phyloP scores from a whole-genome alignment of 2,113 vertebrate species.

The Oncorhynchus kisutch region DNA sequence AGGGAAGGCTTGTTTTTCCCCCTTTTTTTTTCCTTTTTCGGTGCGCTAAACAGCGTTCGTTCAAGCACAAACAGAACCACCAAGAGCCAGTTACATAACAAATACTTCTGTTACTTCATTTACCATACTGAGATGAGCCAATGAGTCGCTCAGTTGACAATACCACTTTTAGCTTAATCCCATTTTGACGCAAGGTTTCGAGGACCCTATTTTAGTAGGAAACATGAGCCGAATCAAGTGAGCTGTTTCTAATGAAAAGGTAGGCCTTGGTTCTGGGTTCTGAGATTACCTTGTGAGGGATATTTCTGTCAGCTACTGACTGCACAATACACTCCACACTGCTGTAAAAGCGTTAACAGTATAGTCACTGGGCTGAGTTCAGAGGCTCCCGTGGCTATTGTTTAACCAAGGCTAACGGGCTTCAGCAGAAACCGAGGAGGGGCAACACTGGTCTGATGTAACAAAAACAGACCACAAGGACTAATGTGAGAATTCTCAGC shows the following conservation, averaged over 20 bases:
- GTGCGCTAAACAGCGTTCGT: neutral
- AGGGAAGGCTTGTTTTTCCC: no score
- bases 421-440: no score
- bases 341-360: neutral
- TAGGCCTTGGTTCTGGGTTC: no score
- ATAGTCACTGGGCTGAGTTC: slow-evolving; percentile 12
- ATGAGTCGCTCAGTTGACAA: neutral
- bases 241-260: no score
- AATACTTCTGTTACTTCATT: neutral
- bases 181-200: no score
- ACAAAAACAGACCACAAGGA: slow-evolving; percentile 13
- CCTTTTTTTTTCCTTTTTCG: no score
- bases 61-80: neutral
- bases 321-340: neutral
- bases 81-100: neutral
- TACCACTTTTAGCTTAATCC: no score
- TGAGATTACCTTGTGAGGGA: no score
- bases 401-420: neutral
- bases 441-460: no score
- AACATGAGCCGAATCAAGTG: no score
- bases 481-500: slow-evolving; percentile 7
- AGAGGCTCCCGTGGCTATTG: slow-evolving; percentile 8
- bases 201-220: no score
- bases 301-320: no score
- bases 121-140: neutral